These are phyloP conservation scores for Brachyopa scutellaris DNA, from an alignment of 2,888 invertebrate genomes.

Conservation along the genomic window DNA sequence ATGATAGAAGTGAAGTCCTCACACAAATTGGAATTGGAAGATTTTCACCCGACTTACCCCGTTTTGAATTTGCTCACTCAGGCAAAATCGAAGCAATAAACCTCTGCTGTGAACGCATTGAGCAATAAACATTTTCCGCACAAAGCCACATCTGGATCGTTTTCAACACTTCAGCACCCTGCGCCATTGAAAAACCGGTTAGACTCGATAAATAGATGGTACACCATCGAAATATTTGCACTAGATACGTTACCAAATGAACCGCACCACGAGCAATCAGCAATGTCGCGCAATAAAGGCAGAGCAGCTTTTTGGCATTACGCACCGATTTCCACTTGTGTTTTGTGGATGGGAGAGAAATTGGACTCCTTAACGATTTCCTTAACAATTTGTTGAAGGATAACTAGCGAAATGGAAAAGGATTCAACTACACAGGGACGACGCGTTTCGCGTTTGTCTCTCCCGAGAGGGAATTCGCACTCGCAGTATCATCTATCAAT, in stretches of 20 bases:
- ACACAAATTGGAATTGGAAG: background rate
- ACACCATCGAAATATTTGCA: background rate
- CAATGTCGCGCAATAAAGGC: background rate
- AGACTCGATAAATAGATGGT: background rate
- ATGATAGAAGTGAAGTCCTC: background rate
- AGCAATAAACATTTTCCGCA: constrained; percentile 31
- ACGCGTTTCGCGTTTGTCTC: constrained; percentile 8
- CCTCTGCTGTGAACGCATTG: background rate
- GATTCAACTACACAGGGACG: background rate
- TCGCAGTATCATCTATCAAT: constrained; percentile 49
- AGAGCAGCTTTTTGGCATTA: constrained; percentile 15
- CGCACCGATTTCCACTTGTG: constrained; percentile 13
- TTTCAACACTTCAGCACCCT: constrained; percentile 27
- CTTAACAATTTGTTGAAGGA: constrained; percentile 17
- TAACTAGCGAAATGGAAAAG: constrained; percentile 24
- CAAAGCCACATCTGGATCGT: constrained; percentile 14
- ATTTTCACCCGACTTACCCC: background rate
- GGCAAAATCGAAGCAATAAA: constrained; percentile 12
- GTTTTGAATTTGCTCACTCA: constrained; percentile 15
- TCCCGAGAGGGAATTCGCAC: background rate
- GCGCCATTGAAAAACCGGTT: background rate
- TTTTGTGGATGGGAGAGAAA: background rate
- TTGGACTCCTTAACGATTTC: constrained; percentile 2
- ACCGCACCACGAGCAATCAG: background rate
- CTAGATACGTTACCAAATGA: constrained; percentile 33